Evolutionary conservation across 37 sponge, comb jelly and placozoan species (phyloP), one percentile per base, ranked within the genome.

Genomic region (Aplysina aerophoba): DNA sequence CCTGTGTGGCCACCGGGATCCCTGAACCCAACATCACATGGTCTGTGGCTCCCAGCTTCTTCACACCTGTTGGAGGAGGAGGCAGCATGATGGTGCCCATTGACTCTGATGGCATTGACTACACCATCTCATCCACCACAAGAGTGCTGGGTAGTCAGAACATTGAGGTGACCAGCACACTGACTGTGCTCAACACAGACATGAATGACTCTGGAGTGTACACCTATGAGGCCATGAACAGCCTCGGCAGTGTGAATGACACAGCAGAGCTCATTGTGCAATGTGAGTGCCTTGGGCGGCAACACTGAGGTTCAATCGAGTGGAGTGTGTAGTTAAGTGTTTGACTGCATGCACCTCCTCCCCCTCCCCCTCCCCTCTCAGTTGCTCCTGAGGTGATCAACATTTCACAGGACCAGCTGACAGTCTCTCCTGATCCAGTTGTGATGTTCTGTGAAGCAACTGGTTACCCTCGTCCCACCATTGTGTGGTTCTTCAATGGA

Each of bases 161-260:
- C 78, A 75, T 22, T 1, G 38, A 75, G 54, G 78, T 75, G 33
- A 41, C 37, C 25, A 75, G 78, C 41, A 44, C 24, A 38, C 78
- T 75, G 78, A 75, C 54, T 11, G 39, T 89, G 21, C 27, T 30
- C 17, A 63, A 69, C 30, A 40, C 37, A 21, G 64, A 0, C 3
- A 81, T 75, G 78, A 25, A 39, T 8, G 53, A 39, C 54, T 21
- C 78, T 75, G 78, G 78, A 8, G 54, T 53, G 44, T 75, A 75
- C 78, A 75, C 78, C 2, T 75, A 54, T 75, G n/a, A 39, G n/a
- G 78, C 50, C 24, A 75, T 14, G 44, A 75, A 75, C 38, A 44
- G 20, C 22, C 78, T 17, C 11, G 54, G 54, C 50, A 75, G 24
- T 75, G 21, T n/a, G 15, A 41, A 3, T 6, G 78, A 44, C 53